Percentiles rank a stretch among this genome's conserved stretches.
These are phyloP conservation scores for Zosterops pallidus DNA, from an alignment of 2,113 vertebrate genomes.

Conservation along the genomic window DNA sequence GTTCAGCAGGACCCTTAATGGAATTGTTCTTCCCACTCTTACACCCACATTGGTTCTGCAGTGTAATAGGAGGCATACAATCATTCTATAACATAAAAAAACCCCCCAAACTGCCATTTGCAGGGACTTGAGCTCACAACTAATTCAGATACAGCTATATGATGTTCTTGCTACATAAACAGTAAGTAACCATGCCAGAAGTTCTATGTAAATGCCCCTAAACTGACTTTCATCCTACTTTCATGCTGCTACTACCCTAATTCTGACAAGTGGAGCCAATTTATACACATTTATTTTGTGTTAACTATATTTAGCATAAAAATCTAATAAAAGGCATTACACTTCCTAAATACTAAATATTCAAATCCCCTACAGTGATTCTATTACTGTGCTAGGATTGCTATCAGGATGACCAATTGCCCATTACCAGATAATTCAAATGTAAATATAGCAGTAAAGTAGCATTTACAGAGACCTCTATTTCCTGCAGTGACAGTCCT, in stretches of 20 bases:
- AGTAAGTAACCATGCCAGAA: neutral
- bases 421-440: neutral
- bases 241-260: neutral
- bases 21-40: neutral
- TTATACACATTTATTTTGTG: neutral
- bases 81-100: neutral
- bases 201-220: neutral
- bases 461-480: neutral
- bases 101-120: accelerated
- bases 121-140: neutral
- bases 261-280: neutral
- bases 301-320: neutral
- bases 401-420: neutral
- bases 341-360: neutral
- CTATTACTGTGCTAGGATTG: neutral
- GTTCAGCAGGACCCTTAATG: neutral
- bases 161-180: neutral
- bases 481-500: neutral
- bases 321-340: neutral
- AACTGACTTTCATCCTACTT: neutral
- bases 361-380: neutral
- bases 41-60: neutral
- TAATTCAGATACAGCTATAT: neutral
- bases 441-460: neutral
- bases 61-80: neutral